These are phyloP conservation scores for Cossypha caffra DNA, from an alignment of 2,797 vertebrate genomes.

Conservation along the genomic window DNA sequence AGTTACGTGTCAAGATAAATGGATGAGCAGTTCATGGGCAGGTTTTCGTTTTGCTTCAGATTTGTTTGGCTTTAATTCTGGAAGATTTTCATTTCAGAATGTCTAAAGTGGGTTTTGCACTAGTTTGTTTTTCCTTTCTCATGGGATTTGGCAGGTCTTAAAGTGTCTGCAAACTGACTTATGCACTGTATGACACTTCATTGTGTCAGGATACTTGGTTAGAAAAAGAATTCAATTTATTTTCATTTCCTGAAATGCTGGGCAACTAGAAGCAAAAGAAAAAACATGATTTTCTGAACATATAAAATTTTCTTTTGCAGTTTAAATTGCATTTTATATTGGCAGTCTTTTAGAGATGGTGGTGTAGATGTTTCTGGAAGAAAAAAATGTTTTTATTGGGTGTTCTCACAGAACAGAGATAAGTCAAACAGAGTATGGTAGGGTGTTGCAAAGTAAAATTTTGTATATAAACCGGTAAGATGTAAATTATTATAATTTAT, in stretches of 20 bases:
- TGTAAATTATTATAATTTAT: neutral
- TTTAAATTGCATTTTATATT: neutral
- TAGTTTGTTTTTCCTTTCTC: neutral
- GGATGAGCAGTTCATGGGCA: neutral
- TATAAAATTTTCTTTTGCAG: neutral
- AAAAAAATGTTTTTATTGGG: neutral
- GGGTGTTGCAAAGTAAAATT: neutral
- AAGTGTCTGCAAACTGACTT: neutral
- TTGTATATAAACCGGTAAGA: neutral
- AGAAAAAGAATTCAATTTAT: neutral
- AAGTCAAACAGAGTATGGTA: neutral
- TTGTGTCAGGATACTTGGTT: neutral
- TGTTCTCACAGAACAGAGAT: neutral
- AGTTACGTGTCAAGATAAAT: neutral
- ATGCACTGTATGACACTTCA: fast-evolving
- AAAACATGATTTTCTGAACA: neutral
- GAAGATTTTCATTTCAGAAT: neutral
- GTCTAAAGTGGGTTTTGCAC: fast-evolving
- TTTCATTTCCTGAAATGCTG: neutral
- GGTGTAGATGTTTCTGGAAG: neutral
- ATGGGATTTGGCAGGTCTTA: neutral
- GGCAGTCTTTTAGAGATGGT: neutral
- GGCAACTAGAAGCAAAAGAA: neutral
- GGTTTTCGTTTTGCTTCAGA: neutral
- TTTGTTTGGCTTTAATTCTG: neutral